Evolutionary conservation across 2,888 invertebrate species (phyloP), one percentile per base, ranked within the genome.

Genomic region (Machimus rusticus): DNA sequence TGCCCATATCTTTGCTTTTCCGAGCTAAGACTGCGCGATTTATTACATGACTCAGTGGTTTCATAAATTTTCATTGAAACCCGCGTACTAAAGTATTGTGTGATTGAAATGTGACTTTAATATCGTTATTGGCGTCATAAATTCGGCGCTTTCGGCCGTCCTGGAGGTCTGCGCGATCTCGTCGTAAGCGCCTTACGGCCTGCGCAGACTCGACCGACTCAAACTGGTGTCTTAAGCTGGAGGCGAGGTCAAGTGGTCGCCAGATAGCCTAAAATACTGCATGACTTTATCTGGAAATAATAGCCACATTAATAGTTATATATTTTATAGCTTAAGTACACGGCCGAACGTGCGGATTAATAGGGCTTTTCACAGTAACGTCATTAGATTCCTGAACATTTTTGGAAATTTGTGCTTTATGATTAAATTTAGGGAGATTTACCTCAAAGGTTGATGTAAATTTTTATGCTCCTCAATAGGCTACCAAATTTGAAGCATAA

Each of bases 51-150:
- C 88, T 90, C 90, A 89, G 90, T 90, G 90, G 90, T 91, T 91
- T 91, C 91, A 91, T 91, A 91, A 91, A 91, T 91, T 91, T 90
- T 90, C 90, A 91, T 90, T 90, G 90, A 89, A 89, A 90, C 90
- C 90, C 90, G 90, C 90, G 90, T 89, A 89, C 89, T 84, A 84
- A 74, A 84, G 84, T 34, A 84, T 84, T 87, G 87, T 91, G 90
- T 91, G 91, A 91, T 91, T 91, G 91, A 91, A 91, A 91, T 91
- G 91, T 91, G 91, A 91, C 90, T 91, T 91, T 91, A 91, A 91
- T 91, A 90, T 90, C 90, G 89, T 90, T 90, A 90, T 90, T 90
- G 90, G 89, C 88, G 90, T 89, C 90, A 90, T 91, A 90, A 91
- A 91, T 90, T 90, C 89, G 88, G 87, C 81, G 89, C 81, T 87